A percentile compares a stretch with the other conserved stretches of the same genome.
These are phyloP conservation scores for Crossocerus cetratus DNA, from an alignment of 2,888 invertebrate genomes.

Conservation along the genomic window DNA sequence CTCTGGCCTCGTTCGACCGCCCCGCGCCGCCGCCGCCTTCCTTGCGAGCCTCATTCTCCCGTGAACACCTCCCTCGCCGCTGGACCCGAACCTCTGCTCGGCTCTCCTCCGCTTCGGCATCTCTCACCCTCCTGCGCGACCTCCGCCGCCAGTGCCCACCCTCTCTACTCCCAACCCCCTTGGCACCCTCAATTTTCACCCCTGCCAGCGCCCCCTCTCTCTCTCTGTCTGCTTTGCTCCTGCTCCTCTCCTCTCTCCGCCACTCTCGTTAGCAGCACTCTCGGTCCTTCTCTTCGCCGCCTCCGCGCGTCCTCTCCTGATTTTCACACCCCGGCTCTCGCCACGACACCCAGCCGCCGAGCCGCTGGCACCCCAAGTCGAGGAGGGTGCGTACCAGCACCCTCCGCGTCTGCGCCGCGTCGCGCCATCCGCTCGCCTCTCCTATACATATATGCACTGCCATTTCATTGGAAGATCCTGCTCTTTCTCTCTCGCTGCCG, in stretches of 20 bases:
- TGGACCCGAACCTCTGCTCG: constrained; percentile 31
- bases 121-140: constrained; percentile 57
- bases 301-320: constrained; percentile 61
- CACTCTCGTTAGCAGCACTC: constrained; percentile 4
- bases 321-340: constrained; percentile 71
- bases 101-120: constrained; percentile 54
- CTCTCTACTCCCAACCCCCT: constrained; percentile 52
- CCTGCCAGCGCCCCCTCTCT: constrained; percentile 3
- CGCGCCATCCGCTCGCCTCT: constrained; percentile 39
- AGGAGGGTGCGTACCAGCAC: constrained; percentile 59
- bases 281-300: constrained; percentile 41
- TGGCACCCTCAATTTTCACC: constrained; percentile 14
- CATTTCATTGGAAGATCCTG: constrained; percentile 70
- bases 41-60: constrained; percentile 13
- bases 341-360: constrained; percentile 31
- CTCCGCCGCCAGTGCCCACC: constrained; percentile 55
- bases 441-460: constrained; percentile 47
- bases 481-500: constrained; percentile 59
- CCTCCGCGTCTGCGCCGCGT: constrained; percentile 63
- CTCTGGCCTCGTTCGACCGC: not conserved
- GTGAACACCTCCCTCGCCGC: constrained; percentile 6
- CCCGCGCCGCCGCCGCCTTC: not conserved
- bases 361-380: constrained; percentile 63
- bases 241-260: constrained; percentile 49
- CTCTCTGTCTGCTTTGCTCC: constrained; percentile 55